A percentile compares a stretch with the other conserved stretches of the same genome.
Conservation (phyloP, 2,113 vertebrate species). For the Leucopsar rothschildi region DNA sequence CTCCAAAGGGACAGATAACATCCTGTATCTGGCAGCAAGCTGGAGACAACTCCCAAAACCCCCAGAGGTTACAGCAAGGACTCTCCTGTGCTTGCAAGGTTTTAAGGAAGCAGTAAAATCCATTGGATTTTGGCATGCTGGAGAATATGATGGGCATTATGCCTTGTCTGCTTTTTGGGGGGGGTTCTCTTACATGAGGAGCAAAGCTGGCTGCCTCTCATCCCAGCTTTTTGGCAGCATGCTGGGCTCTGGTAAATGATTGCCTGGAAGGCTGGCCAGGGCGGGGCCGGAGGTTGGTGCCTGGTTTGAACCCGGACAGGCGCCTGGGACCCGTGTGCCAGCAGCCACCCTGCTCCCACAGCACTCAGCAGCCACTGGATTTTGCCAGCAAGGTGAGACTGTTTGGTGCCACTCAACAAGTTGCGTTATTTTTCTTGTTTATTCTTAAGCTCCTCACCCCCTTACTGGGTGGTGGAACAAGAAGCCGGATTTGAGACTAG, state of each 20-base stretch:
- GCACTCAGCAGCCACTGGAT: fast-evolving
- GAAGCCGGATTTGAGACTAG: fast-evolving
- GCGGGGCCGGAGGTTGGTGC: neutral
- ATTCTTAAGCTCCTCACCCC: neutral
- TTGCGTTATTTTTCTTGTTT: neutral
- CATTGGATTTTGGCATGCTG: neutral
- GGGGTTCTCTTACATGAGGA: fast-evolving
- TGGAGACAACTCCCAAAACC: neutral
- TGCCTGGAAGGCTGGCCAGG: fast-evolving
- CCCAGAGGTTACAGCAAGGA: neutral
- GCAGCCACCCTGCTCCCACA: neutral
- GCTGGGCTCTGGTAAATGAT: constrained; percentile 40
- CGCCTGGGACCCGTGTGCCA: neutral
- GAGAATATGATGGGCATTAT: neutral
- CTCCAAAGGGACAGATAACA: neutral
- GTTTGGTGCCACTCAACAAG: fast-evolving
- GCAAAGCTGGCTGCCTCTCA: neutral
- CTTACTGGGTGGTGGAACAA: fast-evolving
- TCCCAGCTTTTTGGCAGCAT: neutral
- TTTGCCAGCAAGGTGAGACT: neutral
- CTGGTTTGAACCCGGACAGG: neutral
- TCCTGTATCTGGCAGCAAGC: fast-evolving
- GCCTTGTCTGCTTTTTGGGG: neutral
- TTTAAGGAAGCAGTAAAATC: neutral
- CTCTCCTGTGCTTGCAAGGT: neutral